Evolutionary conservation across 2,113 vertebrate species (phyloP).

Genomic region (Tupaia tana): DNA sequence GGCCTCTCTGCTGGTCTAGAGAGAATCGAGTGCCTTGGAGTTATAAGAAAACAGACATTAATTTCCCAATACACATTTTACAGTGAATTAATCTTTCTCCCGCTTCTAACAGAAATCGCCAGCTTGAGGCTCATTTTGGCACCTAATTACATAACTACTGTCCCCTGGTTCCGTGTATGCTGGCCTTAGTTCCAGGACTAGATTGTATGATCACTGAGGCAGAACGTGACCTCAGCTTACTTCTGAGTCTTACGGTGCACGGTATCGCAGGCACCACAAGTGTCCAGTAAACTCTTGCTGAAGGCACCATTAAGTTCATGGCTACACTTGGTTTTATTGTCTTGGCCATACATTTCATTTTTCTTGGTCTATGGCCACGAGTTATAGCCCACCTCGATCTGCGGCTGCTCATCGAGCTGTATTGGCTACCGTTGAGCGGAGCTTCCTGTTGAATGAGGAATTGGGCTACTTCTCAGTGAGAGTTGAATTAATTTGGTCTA

Average conservation of each 20-base stretch:
- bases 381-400: neutral
- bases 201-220: neutral
- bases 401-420: neutral
- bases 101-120: conserved; percentile 34
- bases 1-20: neutral
- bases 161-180: neutral
- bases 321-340: neutral
- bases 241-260: neutral
- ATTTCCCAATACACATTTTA: conserved; percentile 38
- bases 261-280: neutral
- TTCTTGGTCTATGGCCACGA: neutral
- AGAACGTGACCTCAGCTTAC: neutral
- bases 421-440: neutral
- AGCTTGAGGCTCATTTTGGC: neutral
- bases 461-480: neutral
- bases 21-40: neutral
- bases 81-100: neutral
- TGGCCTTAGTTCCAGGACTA: neutral
- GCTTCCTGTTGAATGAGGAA: neutral
- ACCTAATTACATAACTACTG: neutral
- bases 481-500: neutral
- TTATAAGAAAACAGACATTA: conserved; percentile 37
- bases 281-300: neutral
- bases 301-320: neutral
- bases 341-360: neutral